phyloP scores from a whole-genome alignment of 1,140 invertebrate species.

The Galendromus occidentalis region DNA sequence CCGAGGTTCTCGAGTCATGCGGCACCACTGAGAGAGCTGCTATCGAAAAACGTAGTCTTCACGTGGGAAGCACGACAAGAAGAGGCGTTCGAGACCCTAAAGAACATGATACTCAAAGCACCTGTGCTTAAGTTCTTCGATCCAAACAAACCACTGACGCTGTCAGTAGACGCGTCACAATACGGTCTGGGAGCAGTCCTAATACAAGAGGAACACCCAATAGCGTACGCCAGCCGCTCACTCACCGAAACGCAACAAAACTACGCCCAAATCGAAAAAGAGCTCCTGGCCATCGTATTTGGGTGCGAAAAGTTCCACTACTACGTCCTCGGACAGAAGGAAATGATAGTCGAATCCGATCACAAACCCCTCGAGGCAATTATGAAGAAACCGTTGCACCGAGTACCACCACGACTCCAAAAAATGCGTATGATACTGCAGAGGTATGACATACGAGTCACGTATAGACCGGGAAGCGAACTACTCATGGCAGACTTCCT shows the following conservation, averaged over 20 bases:
- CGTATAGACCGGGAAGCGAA: no score
- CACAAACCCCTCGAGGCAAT: constrained; percentile 16
- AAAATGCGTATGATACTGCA: background rate
- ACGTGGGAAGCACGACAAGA: background rate
- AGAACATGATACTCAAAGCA: no score
- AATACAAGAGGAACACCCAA: constrained; percentile 13
- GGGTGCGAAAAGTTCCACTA: constrained; percentile 18
- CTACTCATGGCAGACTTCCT: no score
- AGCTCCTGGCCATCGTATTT: constrained; percentile 16
- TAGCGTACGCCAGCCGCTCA: constrained; percentile 14
- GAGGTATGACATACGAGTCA: no score
- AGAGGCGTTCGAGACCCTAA: background rate
- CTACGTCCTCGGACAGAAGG: constrained; percentile 18
- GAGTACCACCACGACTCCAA: constrained; percentile 14
- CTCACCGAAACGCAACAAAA: constrained; percentile 13
- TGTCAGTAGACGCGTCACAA: constrained; percentile 25
- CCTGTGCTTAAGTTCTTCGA: constrained; percentile 23
- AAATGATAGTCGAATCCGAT: constrained; percentile 15
- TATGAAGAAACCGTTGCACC: background rate
- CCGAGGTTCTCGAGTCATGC: constrained; percentile 24
- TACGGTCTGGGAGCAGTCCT: constrained; percentile 14
- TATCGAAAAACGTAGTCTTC: constrained; percentile 7
- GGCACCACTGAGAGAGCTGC: constrained; percentile 25
- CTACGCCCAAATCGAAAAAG: constrained; percentile 17
- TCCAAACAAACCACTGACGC: constrained; percentile 19